Conservation (phyloP, 2,888 invertebrate genomes). For the Drepanosiphum platanoidis region DNA sequence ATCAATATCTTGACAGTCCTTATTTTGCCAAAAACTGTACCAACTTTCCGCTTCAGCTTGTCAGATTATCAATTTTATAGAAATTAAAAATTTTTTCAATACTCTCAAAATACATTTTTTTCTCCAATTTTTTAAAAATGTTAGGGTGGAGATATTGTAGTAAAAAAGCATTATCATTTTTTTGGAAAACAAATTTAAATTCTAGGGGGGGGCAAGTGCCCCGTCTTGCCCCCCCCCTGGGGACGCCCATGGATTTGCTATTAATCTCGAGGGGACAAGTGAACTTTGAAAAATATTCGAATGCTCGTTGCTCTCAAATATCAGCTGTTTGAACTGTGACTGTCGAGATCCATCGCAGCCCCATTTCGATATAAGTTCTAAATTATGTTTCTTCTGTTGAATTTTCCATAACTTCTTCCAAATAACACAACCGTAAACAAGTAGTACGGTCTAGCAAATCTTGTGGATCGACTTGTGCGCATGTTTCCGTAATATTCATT, state of each 20-base stretch:
- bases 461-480: no score
- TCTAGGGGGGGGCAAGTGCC: no score
- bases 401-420: slow-evolving; percentile 40
- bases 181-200: no score
- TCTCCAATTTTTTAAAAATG: no score
- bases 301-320: slow-evolving; percentile 64
- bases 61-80: not conserved
- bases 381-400: slow-evolving; percentile 55
- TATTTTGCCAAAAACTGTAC: slow-evolving; percentile 2
- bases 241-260: no score
- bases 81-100: not conserved
- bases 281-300: slow-evolving; percentile 66
- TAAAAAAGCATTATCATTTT: no score
- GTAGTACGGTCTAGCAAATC: slow-evolving; percentile 42
- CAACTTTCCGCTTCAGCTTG: not conserved
- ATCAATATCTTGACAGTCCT: not conserved
- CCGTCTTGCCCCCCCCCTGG: no score
- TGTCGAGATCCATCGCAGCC: slow-evolving; percentile 66
- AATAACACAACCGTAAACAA: not conserved
- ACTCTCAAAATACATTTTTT: not conserved
- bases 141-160: no score
- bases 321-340: slow-evolving; percentile 65
- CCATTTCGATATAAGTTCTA: slow-evolving; percentile 65
- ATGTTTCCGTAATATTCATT: no score
- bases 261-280: slow-evolving; percentile 64